Evolutionary conservation across 2,113 vertebrate species (phyloP).

Genomic region (Balaeniceps rex): DNA sequence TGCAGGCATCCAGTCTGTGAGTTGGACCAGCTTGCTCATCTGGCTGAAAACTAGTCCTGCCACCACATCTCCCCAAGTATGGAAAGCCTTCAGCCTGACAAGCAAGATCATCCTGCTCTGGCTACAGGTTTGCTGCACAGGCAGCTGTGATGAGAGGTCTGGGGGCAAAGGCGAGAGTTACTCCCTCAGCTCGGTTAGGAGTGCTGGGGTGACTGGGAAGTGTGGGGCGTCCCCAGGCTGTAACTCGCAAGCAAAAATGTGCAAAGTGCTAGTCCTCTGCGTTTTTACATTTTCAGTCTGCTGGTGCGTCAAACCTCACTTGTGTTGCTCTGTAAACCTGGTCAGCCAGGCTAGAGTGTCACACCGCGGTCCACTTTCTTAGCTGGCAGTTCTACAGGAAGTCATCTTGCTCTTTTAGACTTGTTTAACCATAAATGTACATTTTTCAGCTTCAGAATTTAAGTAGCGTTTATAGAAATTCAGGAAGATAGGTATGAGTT

Average conservation of each 20-base stretch:
- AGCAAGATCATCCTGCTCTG: neutral
- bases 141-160: rapidly evolving
- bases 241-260: neutral
- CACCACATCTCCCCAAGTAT: neutral
- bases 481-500: neutral
- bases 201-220: neutral
- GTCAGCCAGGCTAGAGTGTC: neutral
- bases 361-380: rapidly evolving
- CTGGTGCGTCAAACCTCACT: neutral
- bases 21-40: neutral
- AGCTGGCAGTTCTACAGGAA: neutral
- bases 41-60: neutral
- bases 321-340: neutral
- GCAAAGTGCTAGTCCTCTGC: neutral
- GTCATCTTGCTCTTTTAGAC: neutral
- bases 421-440: neutral
- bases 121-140: neutral
- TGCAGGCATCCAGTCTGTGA: neutral
- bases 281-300: neutral
- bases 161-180: neutral
- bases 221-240: neutral
- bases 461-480: neutral
- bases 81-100: neutral
- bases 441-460: neutral
- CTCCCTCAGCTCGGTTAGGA: neutral